phyloP scores from a whole-genome alignment of 2,113 vertebrate genomes.

The Varanus salvator region DNA sequence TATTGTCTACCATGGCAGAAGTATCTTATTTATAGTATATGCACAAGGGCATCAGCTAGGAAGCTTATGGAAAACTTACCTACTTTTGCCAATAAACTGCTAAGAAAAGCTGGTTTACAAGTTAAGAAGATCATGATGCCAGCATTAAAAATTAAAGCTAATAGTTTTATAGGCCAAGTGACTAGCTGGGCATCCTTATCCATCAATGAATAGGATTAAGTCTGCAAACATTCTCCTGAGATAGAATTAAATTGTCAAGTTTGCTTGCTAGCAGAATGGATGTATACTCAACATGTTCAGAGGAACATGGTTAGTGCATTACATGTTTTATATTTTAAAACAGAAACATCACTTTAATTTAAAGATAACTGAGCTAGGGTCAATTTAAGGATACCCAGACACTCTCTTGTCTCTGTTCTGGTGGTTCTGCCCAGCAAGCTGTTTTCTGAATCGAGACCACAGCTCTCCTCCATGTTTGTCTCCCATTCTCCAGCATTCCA shows the following conservation, averaged over 20 bases:
- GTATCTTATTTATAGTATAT: constrained; percentile 41
- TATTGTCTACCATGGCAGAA: constrained; percentile 35
- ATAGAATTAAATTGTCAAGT: constrained; percentile 77
- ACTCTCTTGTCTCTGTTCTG: background rate
- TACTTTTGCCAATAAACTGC: constrained; percentile 54
- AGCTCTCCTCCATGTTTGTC: background rate
- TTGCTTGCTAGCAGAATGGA: constrained; percentile 58
- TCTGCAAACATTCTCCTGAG: constrained; percentile 73
- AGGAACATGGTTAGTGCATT: constrained; percentile 58
- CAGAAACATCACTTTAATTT: background rate
- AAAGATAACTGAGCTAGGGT: constrained; percentile 7
- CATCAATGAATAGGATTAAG: constrained; percentile 76
- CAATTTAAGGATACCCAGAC: background rate
- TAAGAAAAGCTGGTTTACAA: constrained; percentile 73
- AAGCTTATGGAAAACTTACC: constrained; percentile 60
- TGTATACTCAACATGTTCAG: constrained; percentile 58
- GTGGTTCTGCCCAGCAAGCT: background rate
- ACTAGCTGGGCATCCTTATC: constrained; percentile 69
- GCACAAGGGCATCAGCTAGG: background rate
- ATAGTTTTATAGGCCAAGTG: constrained; percentile 75
- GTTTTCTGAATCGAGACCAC: background rate
- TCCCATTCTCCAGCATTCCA: background rate
- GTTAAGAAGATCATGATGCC: constrained; percentile 71
- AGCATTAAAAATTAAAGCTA: constrained; percentile 75
- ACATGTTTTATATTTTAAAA: constrained; percentile 21